Base-by-base conservation (phyloP, 2,888 invertebrate genomes). In the Tipula helvola region DNA sequence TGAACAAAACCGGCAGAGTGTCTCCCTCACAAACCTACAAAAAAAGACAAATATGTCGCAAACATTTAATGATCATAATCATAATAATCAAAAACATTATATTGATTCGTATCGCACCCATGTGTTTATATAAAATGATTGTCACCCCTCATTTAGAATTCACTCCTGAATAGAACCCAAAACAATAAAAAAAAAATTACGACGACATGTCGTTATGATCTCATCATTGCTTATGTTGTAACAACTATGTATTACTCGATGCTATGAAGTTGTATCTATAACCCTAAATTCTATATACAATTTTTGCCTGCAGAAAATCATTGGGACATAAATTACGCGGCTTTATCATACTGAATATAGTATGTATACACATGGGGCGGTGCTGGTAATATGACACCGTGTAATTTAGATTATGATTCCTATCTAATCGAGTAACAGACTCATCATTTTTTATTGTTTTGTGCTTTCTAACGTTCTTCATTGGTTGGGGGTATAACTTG, bases 321-420 rank as follows among this genome's bases (percentile, higher is more conserved):
- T 13, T 28, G 28, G 71, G 71, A 71, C 71, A 57, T 16, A 71
- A 71, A 28, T 71, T 52, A n/a, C n/a, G 52, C 28, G 28, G 28
- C 28, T 28, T 28, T 28, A 28, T 28, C 28, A n/a, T 39, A 3
- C 39, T 39, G 39, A 39, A 5, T 39, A 39, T 7, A 7, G 3
- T 39, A 39, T 39, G 4, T 52, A 52, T n/a, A 52, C n/a, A 52
- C 44, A 44, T 84, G 39, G 84, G 84, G 84, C 84, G 84, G 84
- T 84, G 16, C 84, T 84, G 84, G 84, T 84, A 84, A 84, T 84
- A 41, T 84, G 84, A 84, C 84, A 84, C 84, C 84, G 84, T 84
- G 84, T 84, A 84, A 84, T 84, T 84, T 84, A 39, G 84, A 84
- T 84, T 84, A 36, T 83, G 36, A 57, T 57, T 57, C 52, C 52